These are phyloP conservation scores for Netelia melanura DNA, from an alignment of 2,888 invertebrate genomes.

Conservation along the genomic window DNA sequence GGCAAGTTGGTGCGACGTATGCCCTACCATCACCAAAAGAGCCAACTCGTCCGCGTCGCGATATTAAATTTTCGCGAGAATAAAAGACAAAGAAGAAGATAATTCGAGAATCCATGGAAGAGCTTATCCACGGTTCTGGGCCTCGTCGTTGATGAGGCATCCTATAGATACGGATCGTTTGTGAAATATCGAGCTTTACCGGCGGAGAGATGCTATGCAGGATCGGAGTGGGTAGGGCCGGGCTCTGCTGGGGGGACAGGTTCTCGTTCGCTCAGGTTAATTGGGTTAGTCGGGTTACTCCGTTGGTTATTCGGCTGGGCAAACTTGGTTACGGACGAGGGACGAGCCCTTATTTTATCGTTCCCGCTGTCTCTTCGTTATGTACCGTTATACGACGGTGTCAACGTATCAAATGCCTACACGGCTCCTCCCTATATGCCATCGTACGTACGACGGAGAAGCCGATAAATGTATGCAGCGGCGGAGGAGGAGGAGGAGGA, in stretches of 20 bases:
- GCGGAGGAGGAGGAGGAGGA: constrained; percentile 18
- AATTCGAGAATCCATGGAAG: no score
- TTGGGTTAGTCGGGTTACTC: constrained; percentile 72
- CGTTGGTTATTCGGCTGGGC: constrained; percentile 71
- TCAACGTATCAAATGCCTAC: constrained; percentile 20
- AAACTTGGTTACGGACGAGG: constrained; percentile 72
- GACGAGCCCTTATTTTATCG: constrained; percentile 68
- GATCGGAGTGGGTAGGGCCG: no score
- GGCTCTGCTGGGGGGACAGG: not conserved
- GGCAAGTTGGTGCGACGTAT: not conserved
- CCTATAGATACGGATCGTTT: not conserved
- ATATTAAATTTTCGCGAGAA: no score
- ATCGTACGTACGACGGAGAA: not conserved
- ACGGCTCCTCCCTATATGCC: not conserved
- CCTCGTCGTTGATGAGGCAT: no score
- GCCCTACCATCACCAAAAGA: no score
- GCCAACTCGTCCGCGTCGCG: no score
- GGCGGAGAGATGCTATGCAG: no score
- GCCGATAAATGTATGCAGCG: constrained; percentile 6
- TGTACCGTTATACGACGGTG: constrained; percentile 32
- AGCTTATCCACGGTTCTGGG: no score
- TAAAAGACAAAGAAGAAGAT: no score
- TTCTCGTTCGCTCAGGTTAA: constrained; percentile 63
- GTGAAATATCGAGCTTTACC: not conserved
- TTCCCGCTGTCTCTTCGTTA: constrained; percentile 6